Evolutionary conservation across 2,113 vertebrate genomes (phyloP).

Genomic region (Brachypodius melanocephalos): DNA sequence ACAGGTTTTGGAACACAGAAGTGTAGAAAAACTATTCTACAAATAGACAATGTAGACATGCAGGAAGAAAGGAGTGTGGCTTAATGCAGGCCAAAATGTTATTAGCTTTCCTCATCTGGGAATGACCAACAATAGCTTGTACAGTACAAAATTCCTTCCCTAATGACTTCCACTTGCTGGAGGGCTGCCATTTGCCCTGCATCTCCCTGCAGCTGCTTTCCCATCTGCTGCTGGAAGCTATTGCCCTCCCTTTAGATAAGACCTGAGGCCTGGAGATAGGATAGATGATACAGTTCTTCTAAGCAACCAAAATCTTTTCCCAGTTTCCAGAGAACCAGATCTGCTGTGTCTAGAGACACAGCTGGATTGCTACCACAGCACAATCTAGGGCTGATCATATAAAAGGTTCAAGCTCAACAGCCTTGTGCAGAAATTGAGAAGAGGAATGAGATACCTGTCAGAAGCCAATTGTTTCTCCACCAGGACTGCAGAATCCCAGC

Average conservation of each 20-base stretch:
- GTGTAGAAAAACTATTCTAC: not conserved
- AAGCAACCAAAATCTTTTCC: not conserved
- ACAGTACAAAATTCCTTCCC: not conserved
- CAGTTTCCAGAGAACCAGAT: not conserved
- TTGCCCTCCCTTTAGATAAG: not conserved
- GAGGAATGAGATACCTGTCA: not conserved
- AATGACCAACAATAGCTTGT: not conserved
- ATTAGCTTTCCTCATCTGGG: slow-evolving; percentile 6
- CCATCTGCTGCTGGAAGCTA: slow-evolving; percentile 6
- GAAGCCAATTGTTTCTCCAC: not conserved
- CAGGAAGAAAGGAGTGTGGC: not conserved
- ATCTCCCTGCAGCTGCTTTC: not conserved
- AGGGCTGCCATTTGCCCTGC: not conserved
- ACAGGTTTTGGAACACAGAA: not conserved
- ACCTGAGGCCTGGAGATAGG: not conserved
- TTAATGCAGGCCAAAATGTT: not conserved
- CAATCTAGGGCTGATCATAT: slow-evolving; percentile 28
- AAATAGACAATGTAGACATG: not conserved
- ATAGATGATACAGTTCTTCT: not conserved
- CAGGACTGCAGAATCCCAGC: not conserved
- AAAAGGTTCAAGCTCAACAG: slow-evolving; percentile 35
- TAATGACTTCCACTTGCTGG: slow-evolving; percentile 48
- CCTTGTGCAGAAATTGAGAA: not conserved
- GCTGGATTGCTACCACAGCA: not conserved
- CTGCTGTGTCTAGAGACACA: not conserved